A percentile compares a stretch with the other conserved stretches of the same genome.
phyloP scores from a whole-genome alignment of 2,113 vertebrate species.

The Mastomys coucha region DNA sequence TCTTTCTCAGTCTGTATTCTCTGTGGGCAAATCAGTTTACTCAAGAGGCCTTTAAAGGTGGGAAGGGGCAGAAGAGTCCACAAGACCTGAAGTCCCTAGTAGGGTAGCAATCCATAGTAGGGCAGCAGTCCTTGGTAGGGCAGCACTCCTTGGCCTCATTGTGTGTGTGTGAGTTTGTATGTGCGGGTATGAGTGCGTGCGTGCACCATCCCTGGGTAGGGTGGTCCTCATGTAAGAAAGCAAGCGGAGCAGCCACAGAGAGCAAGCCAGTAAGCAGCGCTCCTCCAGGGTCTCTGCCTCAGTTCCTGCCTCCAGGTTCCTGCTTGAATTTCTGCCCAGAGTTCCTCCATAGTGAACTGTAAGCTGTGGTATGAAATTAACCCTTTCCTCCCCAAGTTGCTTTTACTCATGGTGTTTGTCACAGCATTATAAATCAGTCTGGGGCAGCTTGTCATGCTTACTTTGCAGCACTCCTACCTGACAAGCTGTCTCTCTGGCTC shows the following conservation, averaged over 20 bases:
- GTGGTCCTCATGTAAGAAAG: background rate
- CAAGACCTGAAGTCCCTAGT: background rate
- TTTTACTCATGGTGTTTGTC: background rate
- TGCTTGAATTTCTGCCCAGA: background rate
- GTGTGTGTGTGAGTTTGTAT: background rate
- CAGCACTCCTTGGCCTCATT: background rate
- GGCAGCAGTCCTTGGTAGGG: no score
- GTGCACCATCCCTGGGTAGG: background rate
- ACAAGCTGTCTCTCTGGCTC: background rate
- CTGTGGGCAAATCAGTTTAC: background rate
- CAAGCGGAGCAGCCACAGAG: background rate
- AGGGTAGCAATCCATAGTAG: background rate
- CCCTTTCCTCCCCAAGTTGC: background rate
- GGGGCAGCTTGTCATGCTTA: background rate
- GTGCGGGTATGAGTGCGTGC: no score
- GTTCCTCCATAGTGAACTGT: background rate
- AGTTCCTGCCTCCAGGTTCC: background rate
- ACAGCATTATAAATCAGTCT: background rate
- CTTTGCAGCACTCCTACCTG: background rate
- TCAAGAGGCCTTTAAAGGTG: background rate
- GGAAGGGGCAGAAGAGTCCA: background rate
- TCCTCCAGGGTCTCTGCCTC: background rate
- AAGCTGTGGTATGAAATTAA: no score
- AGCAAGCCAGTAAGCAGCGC: background rate
- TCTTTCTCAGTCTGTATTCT: background rate